Conservation (phyloP, 2,888 invertebrate species). For the Nycteola revayana region DNA sequence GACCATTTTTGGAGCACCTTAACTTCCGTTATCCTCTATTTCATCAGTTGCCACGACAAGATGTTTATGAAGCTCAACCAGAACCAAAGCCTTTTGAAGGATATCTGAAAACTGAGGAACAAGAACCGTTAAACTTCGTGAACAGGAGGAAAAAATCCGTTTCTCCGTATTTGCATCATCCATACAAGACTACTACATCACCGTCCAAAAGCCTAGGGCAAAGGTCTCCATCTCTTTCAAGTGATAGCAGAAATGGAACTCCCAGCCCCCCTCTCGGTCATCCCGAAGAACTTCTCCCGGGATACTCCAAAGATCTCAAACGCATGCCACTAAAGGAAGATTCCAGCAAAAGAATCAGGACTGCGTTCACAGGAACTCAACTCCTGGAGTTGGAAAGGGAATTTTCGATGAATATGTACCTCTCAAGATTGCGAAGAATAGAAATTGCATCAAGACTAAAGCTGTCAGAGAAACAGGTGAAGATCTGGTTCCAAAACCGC, state of each 20-base stretch:
- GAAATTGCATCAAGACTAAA: slow-evolving; percentile 95
- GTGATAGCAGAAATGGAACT: slow-evolving; percentile 79
- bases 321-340: slow-evolving; percentile 79
- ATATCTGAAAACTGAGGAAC: slow-evolving; percentile 60
- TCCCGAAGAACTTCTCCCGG: slow-evolving; percentile 70
- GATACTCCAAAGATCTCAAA: slow-evolving; percentile 68
- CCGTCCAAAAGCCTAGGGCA: slow-evolving; percentile 70
- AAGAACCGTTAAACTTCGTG: slow-evolving; percentile 58
- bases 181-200: slow-evolving; percentile 63
- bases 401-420: slow-evolving; percentile 94
- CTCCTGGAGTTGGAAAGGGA: slow-evolving; percentile 93
- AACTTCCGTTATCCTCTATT: slow-evolving; percentile 68
- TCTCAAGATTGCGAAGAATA: slow-evolving; percentile 93
- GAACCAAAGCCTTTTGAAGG: slow-evolving; percentile 52
- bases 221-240: slow-evolving; percentile 63
- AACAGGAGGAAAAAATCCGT: slow-evolving; percentile 65
- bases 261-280: slow-evolving; percentile 78
- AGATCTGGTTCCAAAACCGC: slow-evolving; percentile 97
- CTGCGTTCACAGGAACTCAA: slow-evolving; percentile 96
- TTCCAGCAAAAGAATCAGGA: slow-evolving; percentile 93
- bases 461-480: slow-evolving; percentile 96
- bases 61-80: slow-evolving; percentile 49
- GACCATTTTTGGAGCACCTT: slow-evolving; percentile 72
- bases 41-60: slow-evolving; percentile 67
- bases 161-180: slow-evolving; percentile 69